Conservation (phyloP, 2,888 invertebrate species). For the Alcis repandata region DNA sequence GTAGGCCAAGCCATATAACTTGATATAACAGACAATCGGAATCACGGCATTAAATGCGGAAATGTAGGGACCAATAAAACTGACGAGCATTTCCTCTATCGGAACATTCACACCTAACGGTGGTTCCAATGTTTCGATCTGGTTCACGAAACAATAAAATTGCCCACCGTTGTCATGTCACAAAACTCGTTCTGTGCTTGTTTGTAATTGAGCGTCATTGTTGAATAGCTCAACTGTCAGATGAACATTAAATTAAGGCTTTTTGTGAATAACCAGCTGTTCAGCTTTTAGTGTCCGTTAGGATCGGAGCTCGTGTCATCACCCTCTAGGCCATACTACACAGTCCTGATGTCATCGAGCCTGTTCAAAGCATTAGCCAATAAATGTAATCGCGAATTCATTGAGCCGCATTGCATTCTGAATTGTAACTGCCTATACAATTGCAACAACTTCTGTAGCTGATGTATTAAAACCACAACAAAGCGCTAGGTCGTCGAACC, state of each 20-base stretch:
- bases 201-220: conserved; percentile 53
- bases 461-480: conserved; percentile 57
- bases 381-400: conserved; percentile 52
- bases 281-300: conserved; percentile 29
- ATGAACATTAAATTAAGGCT: conserved; percentile 21
- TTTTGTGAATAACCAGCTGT: conserved; percentile 32
- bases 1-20: conserved; percentile 5
- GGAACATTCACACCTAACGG: conserved; percentile 79
- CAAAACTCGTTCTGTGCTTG: conserved; percentile 64
- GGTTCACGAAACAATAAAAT: conserved; percentile 82
- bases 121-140: conserved; percentile 75
- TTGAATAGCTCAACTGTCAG: conserved; percentile 55
- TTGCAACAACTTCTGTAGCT: conserved; percentile 44
- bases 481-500: conserved; percentile 67
- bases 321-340: conserved; percentile 46
- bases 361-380: conserved; percentile 47
- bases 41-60: conserved; percentile 44
- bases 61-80: conserved; percentile 59
- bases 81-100: conserved; percentile 71
- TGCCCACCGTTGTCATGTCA: conserved; percentile 60
- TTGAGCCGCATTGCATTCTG: conserved; percentile 50
- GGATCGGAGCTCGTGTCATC: conserved; percentile 47
- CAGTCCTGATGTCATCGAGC: conserved; percentile 37
- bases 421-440: conserved; percentile 50
- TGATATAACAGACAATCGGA: conserved; percentile 13